A percentile compares a stretch with the other conserved stretches of the same genome.
These are phyloP conservation scores for Noctua janthina DNA, from an alignment of 2,888 invertebrate species.

Conservation along the genomic window DNA sequence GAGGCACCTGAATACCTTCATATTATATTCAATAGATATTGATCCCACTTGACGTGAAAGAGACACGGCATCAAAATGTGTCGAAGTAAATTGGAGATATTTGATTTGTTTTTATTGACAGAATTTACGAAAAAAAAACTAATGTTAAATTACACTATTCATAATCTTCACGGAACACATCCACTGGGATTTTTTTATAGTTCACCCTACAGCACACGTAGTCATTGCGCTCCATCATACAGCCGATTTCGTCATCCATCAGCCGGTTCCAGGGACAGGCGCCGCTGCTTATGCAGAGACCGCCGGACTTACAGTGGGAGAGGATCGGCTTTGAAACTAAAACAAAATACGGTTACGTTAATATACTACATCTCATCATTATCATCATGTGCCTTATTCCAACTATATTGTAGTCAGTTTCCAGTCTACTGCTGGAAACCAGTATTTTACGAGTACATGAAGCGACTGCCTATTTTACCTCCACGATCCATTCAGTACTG, in stretches of 20 bases:
- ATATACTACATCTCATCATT: background rate
- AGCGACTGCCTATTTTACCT: background rate
- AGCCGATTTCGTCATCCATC: slow-evolving; percentile 60
- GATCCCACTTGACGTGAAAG: slow-evolving; percentile 34
- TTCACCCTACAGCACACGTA: slow-evolving; percentile 72
- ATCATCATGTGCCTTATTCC: background rate
- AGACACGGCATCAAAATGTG: background rate
- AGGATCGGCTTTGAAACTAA: slow-evolving; percentile 59
- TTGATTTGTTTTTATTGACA: background rate
- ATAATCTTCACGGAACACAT: slow-evolving; percentile 65
- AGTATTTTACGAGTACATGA: background rate
- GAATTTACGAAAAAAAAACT: background rate
- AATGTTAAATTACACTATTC: background rate
- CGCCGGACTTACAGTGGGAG: slow-evolving; percentile 61
- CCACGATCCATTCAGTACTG: background rate
- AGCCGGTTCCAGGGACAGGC: slow-evolving; percentile 71
- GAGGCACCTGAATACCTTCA: slow-evolving; percentile 29
- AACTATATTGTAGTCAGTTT: background rate
- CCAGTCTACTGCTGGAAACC: background rate
- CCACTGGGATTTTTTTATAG: slow-evolving; percentile 62
- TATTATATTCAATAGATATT: slow-evolving; percentile 47
- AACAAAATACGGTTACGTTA: slow-evolving; percentile 7
- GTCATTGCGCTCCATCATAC: slow-evolving; percentile 59
- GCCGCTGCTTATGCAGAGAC: slow-evolving; percentile 70
- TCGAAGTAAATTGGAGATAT: background rate